phyloP scores from a whole-genome alignment of 2,113 vertebrate genomes.

The Gnathonemus echidnorhynchus region DNA sequence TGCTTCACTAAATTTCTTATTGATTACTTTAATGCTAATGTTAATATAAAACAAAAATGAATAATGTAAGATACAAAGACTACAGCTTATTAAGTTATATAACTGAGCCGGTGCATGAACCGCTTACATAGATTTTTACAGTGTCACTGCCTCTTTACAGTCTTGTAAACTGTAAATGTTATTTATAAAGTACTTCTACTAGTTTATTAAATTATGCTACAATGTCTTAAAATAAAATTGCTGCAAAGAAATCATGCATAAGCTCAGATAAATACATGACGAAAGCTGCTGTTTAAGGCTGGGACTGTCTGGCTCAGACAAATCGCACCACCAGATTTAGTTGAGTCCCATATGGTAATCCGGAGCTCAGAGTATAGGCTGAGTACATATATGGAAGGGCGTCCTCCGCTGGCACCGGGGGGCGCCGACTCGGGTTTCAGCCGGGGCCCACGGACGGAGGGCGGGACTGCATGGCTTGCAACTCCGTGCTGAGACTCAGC shows the following conservation, averaged over 20 bases:
- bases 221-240: neutral
- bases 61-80: neutral
- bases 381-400: constrained; percentile 51
- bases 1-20: neutral
- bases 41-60: neutral
- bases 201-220: neutral
- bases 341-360: constrained; percentile 18
- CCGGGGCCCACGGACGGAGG: constrained; percentile 13
- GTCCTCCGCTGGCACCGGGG: constrained; percentile 10
- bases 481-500: constrained; percentile 38
- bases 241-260: neutral
- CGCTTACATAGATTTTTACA: neutral
- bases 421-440: constrained; percentile 50
- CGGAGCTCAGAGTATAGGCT: constrained; percentile 27
- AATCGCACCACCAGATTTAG: constrained; percentile 5
- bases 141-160: neutral
- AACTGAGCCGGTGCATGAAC: neutral
- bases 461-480: constrained; percentile 43
- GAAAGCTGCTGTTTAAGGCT: neutral
- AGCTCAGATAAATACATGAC: neutral
- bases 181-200: neutral
- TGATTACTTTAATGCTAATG: neutral
- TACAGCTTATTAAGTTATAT: neutral
- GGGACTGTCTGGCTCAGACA: neutral
- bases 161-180: neutral